phyloP scores from a whole-genome alignment of 2,113 vertebrate genomes.

The Aphyosemion australe region DNA sequence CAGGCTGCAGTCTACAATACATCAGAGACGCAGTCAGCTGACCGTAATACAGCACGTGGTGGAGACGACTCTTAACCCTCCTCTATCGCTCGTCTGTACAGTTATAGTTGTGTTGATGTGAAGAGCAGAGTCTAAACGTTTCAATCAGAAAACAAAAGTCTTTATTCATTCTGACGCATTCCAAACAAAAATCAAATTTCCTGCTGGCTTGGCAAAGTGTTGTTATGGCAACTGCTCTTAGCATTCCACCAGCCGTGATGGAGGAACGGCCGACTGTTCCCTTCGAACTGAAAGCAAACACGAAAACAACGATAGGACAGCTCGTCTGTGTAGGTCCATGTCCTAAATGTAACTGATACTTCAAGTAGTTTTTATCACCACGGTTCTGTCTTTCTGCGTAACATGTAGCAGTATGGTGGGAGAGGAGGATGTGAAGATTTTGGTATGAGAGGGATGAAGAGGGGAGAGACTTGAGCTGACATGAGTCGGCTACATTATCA shows the following conservation, averaged over 20 bases:
- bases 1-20: constrained; percentile 28
- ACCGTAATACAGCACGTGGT: constrained; percentile 37
- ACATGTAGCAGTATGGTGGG: constrained; percentile 34
- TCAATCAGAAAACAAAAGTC: constrained; percentile 62
- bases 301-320: constrained; percentile 52
- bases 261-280: constrained; percentile 9
- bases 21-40: constrained; percentile 32
- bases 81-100: constrained; percentile 5
- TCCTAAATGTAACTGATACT: constrained; percentile 56
- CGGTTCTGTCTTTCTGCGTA: constrained; percentile 42
- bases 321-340: constrained; percentile 66
- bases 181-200: constrained; percentile 75
- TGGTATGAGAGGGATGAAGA: background rate
- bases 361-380: constrained; percentile 52
- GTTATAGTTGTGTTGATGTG: constrained; percentile 28
- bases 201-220: constrained; percentile 49
- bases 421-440: constrained; percentile 19
- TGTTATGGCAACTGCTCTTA: constrained; percentile 51
- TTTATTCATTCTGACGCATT: constrained; percentile 75
- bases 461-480: constrained; percentile 2
- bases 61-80: constrained; percentile 5
- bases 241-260: constrained; percentile 36
- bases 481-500: constrained; percentile 19
- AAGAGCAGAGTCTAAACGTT: constrained; percentile 38
- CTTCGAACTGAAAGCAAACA: constrained; percentile 43